These are phyloP conservation scores for Rhizomys pruinosus DNA, from an alignment of 2,113 vertebrate species.

Conservation along the genomic window DNA sequence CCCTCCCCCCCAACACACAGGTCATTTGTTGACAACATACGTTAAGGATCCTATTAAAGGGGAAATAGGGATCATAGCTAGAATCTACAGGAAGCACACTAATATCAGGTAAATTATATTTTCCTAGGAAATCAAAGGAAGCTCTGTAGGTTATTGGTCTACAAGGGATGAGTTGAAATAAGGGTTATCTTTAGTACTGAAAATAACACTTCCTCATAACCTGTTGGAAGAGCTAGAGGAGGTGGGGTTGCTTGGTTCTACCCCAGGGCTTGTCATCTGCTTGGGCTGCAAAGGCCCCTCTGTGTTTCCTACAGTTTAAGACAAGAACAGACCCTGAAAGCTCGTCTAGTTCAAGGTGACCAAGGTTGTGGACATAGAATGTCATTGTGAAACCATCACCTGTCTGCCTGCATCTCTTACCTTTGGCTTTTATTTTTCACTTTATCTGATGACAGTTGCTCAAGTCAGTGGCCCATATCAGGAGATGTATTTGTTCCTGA, in stretches of 20 bases:
- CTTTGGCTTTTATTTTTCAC: neutral
- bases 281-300: neutral
- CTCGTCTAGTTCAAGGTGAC: neutral
- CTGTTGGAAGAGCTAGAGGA: neutral
- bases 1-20: too few relatives aligned
- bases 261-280: neutral
- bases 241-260: neutral
- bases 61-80: neutral
- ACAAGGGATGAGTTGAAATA: neutral
- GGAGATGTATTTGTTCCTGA: neutral
- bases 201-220: neutral
- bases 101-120: neutral
- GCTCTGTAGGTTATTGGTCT: neutral
- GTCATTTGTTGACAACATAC: neutral
- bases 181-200: too few relatives aligned
- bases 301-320: neutral
- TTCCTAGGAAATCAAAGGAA: constrained; percentile 2
- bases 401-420: neutral
- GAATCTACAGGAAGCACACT: neutral
- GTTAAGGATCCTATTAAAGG: neutral
- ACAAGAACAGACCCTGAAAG: neutral
- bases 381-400: neutral
- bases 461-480: neutral
- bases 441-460: neutral
- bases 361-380: too few relatives aligned